Base-by-base conservation (phyloP, 2,113 vertebrate genomes). In the Erinaceus europaeus region DNA sequence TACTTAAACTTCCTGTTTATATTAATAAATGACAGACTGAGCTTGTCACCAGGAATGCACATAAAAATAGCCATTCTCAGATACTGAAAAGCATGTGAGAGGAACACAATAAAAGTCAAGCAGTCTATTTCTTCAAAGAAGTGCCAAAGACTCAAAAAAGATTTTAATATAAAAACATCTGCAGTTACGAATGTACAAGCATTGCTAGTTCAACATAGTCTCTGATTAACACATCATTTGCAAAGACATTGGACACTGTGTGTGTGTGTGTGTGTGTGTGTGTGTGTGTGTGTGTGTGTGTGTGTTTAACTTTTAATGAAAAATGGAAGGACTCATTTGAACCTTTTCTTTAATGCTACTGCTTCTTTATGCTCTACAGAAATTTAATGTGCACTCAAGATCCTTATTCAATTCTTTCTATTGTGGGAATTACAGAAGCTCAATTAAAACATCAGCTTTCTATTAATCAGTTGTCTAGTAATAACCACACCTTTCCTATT, bases 271-370 rank as follows among this genome's bases (percentile, higher is more conserved):
- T 76, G 50, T 6, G 4, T 69, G 21, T 42, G 71, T 77, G 55
- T 32, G n/a, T n/a, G n/a, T n/a, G n/a, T n/a, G n/a, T 84, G 76
- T 75, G 52, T 44, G 6, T 76, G 50, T 6, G 4, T 69, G 21
- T 42, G 71, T 77, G 55, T 32, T 34, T 23, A 12, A 50, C 48
- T 17, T 69, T 72, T 80, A 62, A 50, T 80, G 36, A 94, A 92
- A 87, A 94, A 88, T 71, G 90, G 57, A 96, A 94, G 69, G 38
- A 93, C 48, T 94, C 89, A 84, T 68, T 93, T 91, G 88, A 95
- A 87, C 21, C 80, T 95, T 96, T 96, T 90, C 88, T 90, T 96
- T 92, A 96, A 94, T 91, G 81, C 81, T 69, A 86, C 81, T 71
- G 18, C 61, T 94, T 93, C 52, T 91, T 95, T 90, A 81, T 69